These are phyloP conservation scores for Saccostrea cuccullata DNA, from an alignment of 1,140 invertebrate species.

Conservation along the genomic window DNA sequence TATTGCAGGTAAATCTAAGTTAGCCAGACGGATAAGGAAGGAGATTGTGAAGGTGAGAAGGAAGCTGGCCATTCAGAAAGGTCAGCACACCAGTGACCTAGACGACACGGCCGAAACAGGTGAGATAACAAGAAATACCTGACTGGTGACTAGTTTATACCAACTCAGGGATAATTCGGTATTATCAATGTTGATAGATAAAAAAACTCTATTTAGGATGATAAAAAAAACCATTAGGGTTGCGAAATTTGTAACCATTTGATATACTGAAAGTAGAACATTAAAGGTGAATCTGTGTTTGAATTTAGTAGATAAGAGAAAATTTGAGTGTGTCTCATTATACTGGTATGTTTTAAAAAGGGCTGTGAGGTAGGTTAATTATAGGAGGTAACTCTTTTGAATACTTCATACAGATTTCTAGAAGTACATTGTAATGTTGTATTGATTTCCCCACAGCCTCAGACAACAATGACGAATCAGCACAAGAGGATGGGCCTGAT, in stretches of 20 bases:
- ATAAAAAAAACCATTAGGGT: too few relatives aligned
- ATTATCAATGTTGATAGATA: too few relatives aligned
- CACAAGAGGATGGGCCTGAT: slow-evolving; percentile 40
- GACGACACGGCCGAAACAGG: slow-evolving; percentile 74
- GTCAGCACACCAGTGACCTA: slow-evolving; percentile 69
- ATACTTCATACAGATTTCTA: neutral
- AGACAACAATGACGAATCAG: slow-evolving; percentile 58
- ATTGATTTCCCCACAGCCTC: slow-evolving; percentile 47
- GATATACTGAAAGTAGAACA: neutral
- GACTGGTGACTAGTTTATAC: too few relatives aligned
- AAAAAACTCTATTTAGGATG: too few relatives aligned
- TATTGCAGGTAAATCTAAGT: slow-evolving; percentile 69
- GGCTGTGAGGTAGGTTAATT: neutral
- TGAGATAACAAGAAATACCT: slow-evolving; percentile 34
- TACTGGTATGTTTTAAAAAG: too few relatives aligned
- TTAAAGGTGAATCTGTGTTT: too few relatives aligned
- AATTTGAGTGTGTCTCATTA: too few relatives aligned
- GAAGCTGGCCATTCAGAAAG: slow-evolving; percentile 76
- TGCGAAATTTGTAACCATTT: neutral
- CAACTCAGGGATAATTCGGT: too few relatives aligned
- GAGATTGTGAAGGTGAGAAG: slow-evolving; percentile 78
- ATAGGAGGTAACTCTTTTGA: neutral
- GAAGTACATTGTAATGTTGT: neutral
- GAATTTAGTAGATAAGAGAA: too few relatives aligned
- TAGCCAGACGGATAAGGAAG: slow-evolving; percentile 73